These are phyloP conservation scores for Strongylocentrotus purpuratus DNA, from an alignment of 35 echinoderm and acorn worm genomes.

Conservation along the genomic window DNA sequence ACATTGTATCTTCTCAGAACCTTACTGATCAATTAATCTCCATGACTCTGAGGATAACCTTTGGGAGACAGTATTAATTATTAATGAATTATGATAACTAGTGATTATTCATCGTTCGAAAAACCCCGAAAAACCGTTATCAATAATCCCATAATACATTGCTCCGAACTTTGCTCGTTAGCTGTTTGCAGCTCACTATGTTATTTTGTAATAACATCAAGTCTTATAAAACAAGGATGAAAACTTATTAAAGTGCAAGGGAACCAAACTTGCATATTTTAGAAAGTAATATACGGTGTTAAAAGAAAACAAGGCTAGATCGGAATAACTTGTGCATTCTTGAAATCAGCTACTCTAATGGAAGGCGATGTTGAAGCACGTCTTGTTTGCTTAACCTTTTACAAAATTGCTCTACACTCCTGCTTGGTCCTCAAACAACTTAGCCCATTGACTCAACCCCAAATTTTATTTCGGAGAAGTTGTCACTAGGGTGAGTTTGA, in stretches of 20 bases:
- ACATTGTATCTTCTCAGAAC: too few relatives aligned
- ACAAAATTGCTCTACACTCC: not conserved
- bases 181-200: not conserved
- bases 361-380: too few relatives aligned
- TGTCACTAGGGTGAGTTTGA: not conserved
- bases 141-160: too few relatives aligned
- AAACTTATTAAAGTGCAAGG: not conserved
- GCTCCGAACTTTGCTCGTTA: too few relatives aligned
- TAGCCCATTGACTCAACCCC: not conserved
- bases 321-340: not conserved
- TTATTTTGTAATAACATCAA: too few relatives aligned
- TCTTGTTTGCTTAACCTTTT: not conserved
- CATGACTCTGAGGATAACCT: too few relatives aligned
- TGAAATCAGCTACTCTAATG: not conserved
- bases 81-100: too few relatives aligned
- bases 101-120: too few relatives aligned
- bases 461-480: conserved; percentile 30
- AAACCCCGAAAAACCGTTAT: too few relatives aligned
- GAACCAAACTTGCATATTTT: not conserved
- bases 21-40: too few relatives aligned
- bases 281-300: not conserved
- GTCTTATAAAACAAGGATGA: not conserved
- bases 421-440: not conserved
- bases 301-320: not conserved
- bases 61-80: too few relatives aligned